These are phyloP conservation scores for Popillia japonica DNA, from an alignment of 1,140 invertebrate species.

Conservation along the genomic window DNA sequence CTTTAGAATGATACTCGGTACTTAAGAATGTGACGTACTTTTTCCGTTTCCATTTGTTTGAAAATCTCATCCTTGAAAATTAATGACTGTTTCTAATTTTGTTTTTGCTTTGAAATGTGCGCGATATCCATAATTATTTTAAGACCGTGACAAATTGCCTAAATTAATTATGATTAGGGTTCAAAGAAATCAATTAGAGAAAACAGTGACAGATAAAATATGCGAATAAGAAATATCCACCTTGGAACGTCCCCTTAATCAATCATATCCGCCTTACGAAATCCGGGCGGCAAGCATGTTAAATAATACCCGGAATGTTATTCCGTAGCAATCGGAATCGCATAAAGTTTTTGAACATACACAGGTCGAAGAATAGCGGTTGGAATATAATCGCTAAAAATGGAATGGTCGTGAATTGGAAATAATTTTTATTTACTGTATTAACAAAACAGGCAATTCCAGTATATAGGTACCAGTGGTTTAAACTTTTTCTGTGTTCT, in stretches of 20 bases:
- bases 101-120: constrained; percentile 41
- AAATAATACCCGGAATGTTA: constrained; percentile 3
- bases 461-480: too few species aligned
- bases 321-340: background rate
- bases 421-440: too few species aligned
- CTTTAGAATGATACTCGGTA: background rate
- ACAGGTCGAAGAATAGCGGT: too few species aligned
- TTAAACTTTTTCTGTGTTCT: too few species aligned
- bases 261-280: constrained; percentile 11
- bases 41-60: constrained; percentile 32
- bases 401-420: too few species aligned
- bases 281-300: constrained; percentile 8
- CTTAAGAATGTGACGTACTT: constrained; percentile 21
- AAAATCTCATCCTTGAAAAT: constrained; percentile 31
- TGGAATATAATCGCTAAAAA: too few species aligned
- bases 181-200: constrained; percentile 42
- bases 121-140: constrained; percentile 41
- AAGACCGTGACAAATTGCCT: constrained; percentile 39
- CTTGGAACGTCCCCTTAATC: constrained; percentile 27
- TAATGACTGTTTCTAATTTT: constrained; percentile 40
- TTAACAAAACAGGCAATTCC: too few species aligned
- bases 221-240: constrained; percentile 37
- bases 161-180: constrained; percentile 42
- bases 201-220: constrained; percentile 41
- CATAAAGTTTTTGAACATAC: background rate